Conservation (phyloP, 1,140 invertebrate species). For the Octopus bimaculoides region DNA sequence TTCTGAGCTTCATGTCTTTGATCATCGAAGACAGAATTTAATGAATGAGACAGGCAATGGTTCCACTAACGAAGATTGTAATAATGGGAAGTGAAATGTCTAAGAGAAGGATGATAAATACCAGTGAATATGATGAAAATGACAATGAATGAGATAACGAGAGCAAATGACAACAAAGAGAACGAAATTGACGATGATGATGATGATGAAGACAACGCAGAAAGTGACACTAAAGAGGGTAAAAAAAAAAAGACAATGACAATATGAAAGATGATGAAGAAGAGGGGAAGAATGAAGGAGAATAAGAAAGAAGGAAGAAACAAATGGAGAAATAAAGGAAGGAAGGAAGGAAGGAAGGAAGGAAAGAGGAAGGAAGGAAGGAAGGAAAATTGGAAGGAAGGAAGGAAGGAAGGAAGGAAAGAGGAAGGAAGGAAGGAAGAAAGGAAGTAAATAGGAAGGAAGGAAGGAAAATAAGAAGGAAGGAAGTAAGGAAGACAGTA, state of each 20-base stretch:
- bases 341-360: not conserved
- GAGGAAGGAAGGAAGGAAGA: not conserved
- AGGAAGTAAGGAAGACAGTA: not conserved
- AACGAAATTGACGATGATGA: not conserved
- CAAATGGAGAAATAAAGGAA: not conserved
- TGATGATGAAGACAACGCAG: not conserved
- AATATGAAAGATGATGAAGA: not conserved
- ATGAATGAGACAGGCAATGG: too few relatives aligned
- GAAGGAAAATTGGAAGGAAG: not conserved
- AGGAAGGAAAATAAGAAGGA: not conserved
- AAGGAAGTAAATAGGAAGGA: not conserved
- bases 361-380: not conserved
- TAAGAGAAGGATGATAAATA: too few relatives aligned
- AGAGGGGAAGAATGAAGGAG: not conserved
- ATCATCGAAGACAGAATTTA: too few relatives aligned
- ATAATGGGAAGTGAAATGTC: too few relatives aligned
- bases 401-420: not conserved
- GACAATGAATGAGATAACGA: too few relatives aligned
- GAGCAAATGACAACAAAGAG: not conserved
- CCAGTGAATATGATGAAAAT: too few relatives aligned
- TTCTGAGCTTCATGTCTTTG: too few relatives aligned
- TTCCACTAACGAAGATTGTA: too few relatives aligned
- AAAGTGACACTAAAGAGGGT: not conserved
- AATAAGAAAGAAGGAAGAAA: not conserved
- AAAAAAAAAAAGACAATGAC: not conserved